A percentile compares a stretch with the other conserved stretches of the same genome.
Conservation (phyloP, 2,888 invertebrate species). For the Chrysomela aeneicollis region DNA sequence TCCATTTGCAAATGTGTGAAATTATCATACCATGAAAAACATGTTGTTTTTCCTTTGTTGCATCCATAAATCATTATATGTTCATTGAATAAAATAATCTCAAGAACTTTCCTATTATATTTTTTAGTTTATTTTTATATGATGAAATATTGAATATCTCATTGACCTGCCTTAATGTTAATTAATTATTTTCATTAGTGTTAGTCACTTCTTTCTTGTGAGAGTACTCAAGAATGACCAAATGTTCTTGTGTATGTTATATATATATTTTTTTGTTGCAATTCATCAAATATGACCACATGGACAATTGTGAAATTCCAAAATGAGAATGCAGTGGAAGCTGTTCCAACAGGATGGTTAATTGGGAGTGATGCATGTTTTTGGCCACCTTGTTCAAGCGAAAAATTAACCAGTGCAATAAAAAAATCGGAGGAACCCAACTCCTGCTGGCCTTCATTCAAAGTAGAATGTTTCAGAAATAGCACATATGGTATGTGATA, state of each 20-base stretch:
- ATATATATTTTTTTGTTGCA: too few species aligned
- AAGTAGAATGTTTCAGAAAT: slow-evolving; percentile 9
- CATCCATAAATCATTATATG: background rate
- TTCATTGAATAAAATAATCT: background rate
- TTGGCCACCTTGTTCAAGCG: slow-evolving; percentile 8
- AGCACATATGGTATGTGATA: background rate
- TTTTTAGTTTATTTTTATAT: background rate
- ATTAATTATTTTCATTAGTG: too few species aligned
- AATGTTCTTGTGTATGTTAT: too few species aligned
- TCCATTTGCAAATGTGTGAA: slow-evolving; percentile 16
- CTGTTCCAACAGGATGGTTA: background rate
- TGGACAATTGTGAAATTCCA: too few species aligned
- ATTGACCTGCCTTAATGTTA: background rate
- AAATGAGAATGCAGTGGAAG: too few species aligned
- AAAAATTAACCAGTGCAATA: slow-evolving; percentile 8
- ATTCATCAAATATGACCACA: too few species aligned
- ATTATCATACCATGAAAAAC: slow-evolving; percentile 11
- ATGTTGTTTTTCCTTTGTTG: slow-evolving; percentile 15
- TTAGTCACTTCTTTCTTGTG: too few species aligned
- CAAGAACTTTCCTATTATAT: too few species aligned
- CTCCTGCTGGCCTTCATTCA: slow-evolving; percentile 16
- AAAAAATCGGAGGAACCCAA: slow-evolving; percentile 9
- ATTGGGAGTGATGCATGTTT: background rate
- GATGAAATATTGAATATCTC: background rate
- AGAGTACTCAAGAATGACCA: too few species aligned